Evolutionary conservation across 2,888 invertebrate species (phyloP), one percentile per base, ranked within the genome.

Genomic region (Busseola fusca): DNA sequence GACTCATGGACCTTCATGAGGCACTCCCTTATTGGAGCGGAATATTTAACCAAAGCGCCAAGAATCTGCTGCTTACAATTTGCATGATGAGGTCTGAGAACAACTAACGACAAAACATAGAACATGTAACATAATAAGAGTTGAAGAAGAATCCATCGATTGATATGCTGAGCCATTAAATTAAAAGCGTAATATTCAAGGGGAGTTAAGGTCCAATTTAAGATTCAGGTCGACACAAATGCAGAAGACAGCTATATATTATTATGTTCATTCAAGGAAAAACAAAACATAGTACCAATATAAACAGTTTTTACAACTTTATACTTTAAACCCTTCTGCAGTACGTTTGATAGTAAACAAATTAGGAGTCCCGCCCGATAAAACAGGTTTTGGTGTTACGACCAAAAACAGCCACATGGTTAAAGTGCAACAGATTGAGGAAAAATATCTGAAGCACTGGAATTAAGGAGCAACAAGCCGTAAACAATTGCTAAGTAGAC

Each of bases 351-450:
- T 37, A 66, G 69, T 72, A 72, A 82, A 81, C 69, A 79, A 76
- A 80, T 76, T 80, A 64, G 72, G 62, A 58, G 69, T 62, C 56
- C 60, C 54, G 81, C 56, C 60, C 57, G 81, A 84, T 82, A 83
- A 86, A 54, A 78, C 67, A 66, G 78, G 74, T 82, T 87, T 80
- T 63, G 82, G 78, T 72, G 76, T 52, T 74, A 71, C 67, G 74
- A 75, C 67, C 74, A 88, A 91, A 81, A 89, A 88, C 80, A 50
- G 75, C 76, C 69, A 71, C 74, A 82, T 68, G 69, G 59, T n/a
- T 30, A 74, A 88, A 92, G 85, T 87, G 91, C 86, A 90, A 91
- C 73, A 80, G 84, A 89, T 80, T 93, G 93, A 93, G 94, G 93
- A 94, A 92, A 93, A 92, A 88, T 83, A 30, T 74, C 68, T 67